Evolutionary conservation across 2,113 vertebrate genomes (phyloP), one percentile per base, ranked within the genome.

Genomic region (Mesoclemmys tuberculata): DNA sequence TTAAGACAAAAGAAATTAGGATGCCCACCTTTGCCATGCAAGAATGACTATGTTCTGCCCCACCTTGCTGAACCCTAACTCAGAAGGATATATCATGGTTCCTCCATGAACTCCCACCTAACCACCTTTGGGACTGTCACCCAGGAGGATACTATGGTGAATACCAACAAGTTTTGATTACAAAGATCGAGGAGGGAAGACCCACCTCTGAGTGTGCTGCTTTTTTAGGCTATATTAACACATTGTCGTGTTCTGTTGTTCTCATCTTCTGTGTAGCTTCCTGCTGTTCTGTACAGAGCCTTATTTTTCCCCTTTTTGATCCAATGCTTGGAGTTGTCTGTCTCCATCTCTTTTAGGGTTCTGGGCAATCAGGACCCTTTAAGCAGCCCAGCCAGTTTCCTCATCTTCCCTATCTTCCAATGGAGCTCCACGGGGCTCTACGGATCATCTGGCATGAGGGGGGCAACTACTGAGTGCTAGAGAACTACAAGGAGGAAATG

Each of bases 161-260:
- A 84, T 8, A 10, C 16, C 38, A 31, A 27, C 22, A 52, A n/a
- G 51, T 79, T 79, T 41, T 31, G 13, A 10, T 24, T 56, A 81
- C 16, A 75, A 31, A 49, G 35, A 35, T 84, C 18, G 54, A 68
- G 12, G 21, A 83, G 4, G 29, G 58, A 58, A 86, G 18, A 83
- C 74, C 0, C 29, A 64, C 31, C 71, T n/a, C 6, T 74, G 54
- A 51, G 3, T 5, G 51, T 0, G 0, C 3, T 31, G 64, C 54
- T 82, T 78, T 80, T 16, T 27, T 56, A 64, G 64, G 1, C 0
- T 1, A 16, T 27, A 46, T 51, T 13, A 18, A 48, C 38, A 29
- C 64, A n/a, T n/a, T 61, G 38, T 38, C 48, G 26, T 19, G 86
- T 77, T 12, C 41, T 18, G 5, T 14, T 5, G 1, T 56, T 93